Percentiles rank a stretch among this genome's conserved stretches.
Conservation (phyloP, 92 coral and sea anemone species). For the Actinostola sp. region DNA sequence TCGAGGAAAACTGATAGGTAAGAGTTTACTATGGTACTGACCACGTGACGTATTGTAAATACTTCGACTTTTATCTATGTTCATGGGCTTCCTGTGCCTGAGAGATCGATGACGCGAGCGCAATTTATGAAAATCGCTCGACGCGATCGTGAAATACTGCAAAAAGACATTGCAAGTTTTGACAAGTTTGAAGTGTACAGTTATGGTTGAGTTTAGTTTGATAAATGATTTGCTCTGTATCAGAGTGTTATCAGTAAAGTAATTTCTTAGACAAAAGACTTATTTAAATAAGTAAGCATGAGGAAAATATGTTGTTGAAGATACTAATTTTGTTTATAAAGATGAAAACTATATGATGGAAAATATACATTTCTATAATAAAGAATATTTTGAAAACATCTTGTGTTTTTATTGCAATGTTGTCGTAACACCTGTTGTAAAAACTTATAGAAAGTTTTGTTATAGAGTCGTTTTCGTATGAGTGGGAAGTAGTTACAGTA, state of each 20-base stretch:
- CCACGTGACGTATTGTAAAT: neutral
- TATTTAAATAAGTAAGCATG: constrained; percentile 21
- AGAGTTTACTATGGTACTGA: too few species aligned
- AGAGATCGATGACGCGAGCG: neutral
- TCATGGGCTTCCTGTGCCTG: neutral
- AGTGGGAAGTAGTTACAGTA: too few species aligned
- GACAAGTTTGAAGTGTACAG: neutral
- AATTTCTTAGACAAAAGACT: constrained; percentile 21
- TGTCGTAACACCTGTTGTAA: too few species aligned
- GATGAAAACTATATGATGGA: constrained; percentile 6
- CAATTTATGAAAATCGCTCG: neutral
- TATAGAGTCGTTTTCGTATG: too few species aligned
- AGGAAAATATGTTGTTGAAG: neutral
- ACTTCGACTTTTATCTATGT: neutral
- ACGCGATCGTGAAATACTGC: neutral
- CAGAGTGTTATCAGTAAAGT: constrained; percentile 26
- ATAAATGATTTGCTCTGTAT: constrained; percentile 25
- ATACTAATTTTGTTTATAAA: constrained; percentile 18
- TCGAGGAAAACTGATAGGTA: neutral
- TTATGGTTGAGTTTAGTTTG: neutral
- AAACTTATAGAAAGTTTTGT: too few species aligned
- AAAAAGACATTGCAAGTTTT: neutral
- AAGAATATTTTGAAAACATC: constrained; percentile 9
- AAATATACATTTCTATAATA: constrained; percentile 9
- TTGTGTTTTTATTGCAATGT: too few species aligned